Base-by-base conservation (phyloP, 2,888 invertebrate genomes). In the Allacma fusca region DNA sequence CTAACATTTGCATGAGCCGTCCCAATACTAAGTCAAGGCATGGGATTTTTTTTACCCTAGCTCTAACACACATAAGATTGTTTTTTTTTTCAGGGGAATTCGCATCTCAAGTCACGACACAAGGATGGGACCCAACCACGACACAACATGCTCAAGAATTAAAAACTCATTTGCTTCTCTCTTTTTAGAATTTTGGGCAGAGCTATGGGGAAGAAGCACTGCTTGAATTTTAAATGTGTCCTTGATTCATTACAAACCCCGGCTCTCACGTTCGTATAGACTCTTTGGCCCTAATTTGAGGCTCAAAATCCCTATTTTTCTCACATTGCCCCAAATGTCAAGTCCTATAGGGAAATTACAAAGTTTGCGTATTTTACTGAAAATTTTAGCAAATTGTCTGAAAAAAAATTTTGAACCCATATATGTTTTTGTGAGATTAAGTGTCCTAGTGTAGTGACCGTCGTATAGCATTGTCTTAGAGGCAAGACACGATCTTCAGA, bases 81-180 rank as follows among this genome's bases (percentile, higher is more conserved):
- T 12, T 50, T 50, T 5, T 50, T 50, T n/a, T n/a, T 50, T 50
- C 19, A 2, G 16, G 50, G 50, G 50, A 50, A 50, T 50, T 50
- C 50, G 50, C 50, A 50, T 50, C 50, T 50, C 2, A 16, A 50
- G 50, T 50, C 50, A 50, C 50, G 50, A 50, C 50, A 2, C n/a
- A 16, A n/a, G 50, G 50, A 65, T 2, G 13, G 65, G 28, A 65
- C 28, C 1, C 1, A 62, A 65, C 65, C 28, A 26, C 28, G 50
- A 50, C 50, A 50, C 5, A 29, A 65, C 19, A 65, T 26, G 28
- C n/a, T 24, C 65, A 65, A 65, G 65, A 65, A 65, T 65, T 65
- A 65, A 65, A 65, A 65, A 65, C 65, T 65, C 65, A 65, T 65
- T 65, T 65, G 26, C 65, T 65, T 28, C 2, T 65, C 28, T 65